Evolutionary conservation across 1,140 invertebrate species (phyloP).

Genomic region (Armadillidium nasatum): DNA sequence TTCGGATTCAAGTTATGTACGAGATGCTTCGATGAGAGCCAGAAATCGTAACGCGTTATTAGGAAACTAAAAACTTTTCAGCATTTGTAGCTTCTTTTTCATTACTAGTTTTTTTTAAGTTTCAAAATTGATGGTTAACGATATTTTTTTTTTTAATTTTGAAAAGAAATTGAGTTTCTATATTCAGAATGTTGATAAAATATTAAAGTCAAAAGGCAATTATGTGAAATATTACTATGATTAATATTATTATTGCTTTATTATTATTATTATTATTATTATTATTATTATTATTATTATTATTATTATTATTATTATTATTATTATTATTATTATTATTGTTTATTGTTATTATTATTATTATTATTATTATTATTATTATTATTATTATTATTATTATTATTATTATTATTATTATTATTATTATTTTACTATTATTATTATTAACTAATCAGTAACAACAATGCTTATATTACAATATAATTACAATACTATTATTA

Average conservation of each 20-base stretch:
- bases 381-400: background rate
- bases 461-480: no score
- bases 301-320: no score
- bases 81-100: background rate
- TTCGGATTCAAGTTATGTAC: conserved; percentile 31
- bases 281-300: no score
- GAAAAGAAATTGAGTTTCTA: background rate
- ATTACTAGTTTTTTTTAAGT: background rate
- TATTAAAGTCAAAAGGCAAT: no score
- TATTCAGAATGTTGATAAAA: no score
- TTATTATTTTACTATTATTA: background rate
- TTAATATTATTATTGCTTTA: no score
- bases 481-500: no score
- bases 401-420: background rate
- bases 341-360: no score
- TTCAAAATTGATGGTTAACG: background rate
- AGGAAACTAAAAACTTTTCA: conserved; percentile 25
- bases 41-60: conserved; percentile 34
- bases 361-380: background rate
- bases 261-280: no score
- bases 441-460: no score
- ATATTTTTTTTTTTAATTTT: background rate
- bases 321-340: no score
- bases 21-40: conserved; percentile 30
- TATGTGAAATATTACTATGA: no score